Percentiles rank a stretch among this genome's conserved stretches.
phyloP scores from a whole-genome alignment of 53 echinoderm and acorn worm species.

The Antedon mediterranea region DNA sequence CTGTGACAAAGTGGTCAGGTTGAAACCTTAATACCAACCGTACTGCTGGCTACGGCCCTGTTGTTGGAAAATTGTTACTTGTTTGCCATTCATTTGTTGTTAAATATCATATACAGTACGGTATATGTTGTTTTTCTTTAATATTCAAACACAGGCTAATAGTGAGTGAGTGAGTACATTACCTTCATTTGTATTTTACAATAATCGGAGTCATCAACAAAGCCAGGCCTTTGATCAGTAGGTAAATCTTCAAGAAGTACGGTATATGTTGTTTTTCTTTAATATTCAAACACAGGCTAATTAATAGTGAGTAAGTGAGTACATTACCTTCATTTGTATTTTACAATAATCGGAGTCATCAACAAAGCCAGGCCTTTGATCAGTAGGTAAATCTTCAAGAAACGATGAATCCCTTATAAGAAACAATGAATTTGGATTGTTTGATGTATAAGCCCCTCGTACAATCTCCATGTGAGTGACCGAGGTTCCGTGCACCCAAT shows the following conservation, averaged over 20 bases:
- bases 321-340: conserved; percentile 65
- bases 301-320: too few species aligned
- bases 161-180: too few species aligned
- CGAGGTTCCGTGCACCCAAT: conserved; percentile 60
- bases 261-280: too few species aligned
- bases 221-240: conserved; percentile 14
- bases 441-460: conserved; percentile 38
- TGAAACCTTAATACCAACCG: too few species aligned
- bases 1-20: too few species aligned
- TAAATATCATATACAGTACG: too few species aligned
- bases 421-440: conserved; percentile 63
- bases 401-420: conserved; percentile 43
- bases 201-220: conserved; percentile 50
- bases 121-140: too few species aligned
- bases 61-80: too few species aligned
- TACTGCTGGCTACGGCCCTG: too few species aligned
- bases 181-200: conserved; percentile 63
- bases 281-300: too few species aligned
- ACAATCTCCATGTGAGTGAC: conserved; percentile 94
- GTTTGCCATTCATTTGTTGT: too few species aligned
- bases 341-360: conserved; percentile 50
- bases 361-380: conserved; percentile 28
- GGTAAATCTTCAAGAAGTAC: conserved; percentile 43
- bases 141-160: too few species aligned
- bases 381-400: conserved; percentile 33